Base-by-base conservation (phyloP, 23 tunicate genomes). In the Ascidia mentula region DNA sequence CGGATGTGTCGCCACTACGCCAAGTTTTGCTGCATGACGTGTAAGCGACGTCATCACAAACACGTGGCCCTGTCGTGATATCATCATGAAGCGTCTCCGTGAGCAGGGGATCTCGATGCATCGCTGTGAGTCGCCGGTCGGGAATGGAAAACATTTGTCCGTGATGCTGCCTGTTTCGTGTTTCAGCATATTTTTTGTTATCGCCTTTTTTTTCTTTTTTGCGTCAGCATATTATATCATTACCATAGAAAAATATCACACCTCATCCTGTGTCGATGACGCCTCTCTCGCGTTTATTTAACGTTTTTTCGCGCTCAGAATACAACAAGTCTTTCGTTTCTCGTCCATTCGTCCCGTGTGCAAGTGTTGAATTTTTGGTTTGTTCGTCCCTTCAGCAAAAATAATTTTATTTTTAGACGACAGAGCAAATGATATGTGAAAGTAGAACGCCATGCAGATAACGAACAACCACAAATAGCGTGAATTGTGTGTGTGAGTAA, bases 1-100 rank as follows among this genome's bases (percentile, higher is more conserved):
- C 17, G 69, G 13, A 77, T 77, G 80, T 77, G 80, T 46, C 80
- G 80, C 31, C 78, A 46, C 80, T 77, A 77, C 31, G 45, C 34
- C 37, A 45, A 45, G 12, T 77, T 38, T 46, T 77, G 80, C 45
- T 77, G 80, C 69, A 33, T 39, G 30, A 45, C 80, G 31, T 77
- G 80, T 37, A 38, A 74, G 38, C 7, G 78, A 37, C 46, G 78
- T 70, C 74, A 70, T n/a, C 74, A 70, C 74, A 33, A 34, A 36
- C 37, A 34, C 38, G 38, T 36, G 74, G 74, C 65, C 28, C 65
- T 53, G 4, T 53, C 65, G 65, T 53, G 65, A 53, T 53, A 28
- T 53, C 65, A 9, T 9, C 65, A 6, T n/a, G n/a, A 6, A 6
- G 65, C 13, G 7, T 5, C 2, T 26, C 65, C 22, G 24, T 53